Conservation (phyloP, 2,113 vertebrate genomes). For the Baryphthengus martii region DNA sequence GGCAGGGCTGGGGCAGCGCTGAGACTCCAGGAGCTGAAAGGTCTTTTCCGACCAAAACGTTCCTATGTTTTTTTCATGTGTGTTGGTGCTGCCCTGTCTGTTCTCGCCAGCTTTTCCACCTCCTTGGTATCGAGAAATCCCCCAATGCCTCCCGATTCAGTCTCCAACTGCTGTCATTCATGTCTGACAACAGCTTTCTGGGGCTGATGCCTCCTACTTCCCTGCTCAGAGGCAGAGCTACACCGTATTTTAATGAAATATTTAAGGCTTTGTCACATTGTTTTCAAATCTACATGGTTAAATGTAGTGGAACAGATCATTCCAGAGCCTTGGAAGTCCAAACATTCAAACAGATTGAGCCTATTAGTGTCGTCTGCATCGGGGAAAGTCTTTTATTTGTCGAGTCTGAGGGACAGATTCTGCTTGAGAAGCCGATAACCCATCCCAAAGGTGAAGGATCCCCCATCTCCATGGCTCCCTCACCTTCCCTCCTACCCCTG, state of each 20-base stretch:
- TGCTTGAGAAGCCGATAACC: neutral
- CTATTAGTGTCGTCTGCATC: neutral
- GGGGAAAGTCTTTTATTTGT: neutral
- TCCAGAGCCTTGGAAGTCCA: conserved; percentile 39
- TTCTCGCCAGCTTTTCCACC: conserved; percentile 7
- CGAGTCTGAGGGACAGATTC: neutral
- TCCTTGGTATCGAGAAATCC: neutral
- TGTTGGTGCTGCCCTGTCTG: neutral
- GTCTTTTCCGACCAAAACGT: neutral
- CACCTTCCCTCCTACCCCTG: neutral
- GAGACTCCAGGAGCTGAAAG: neutral
- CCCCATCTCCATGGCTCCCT: neutral
- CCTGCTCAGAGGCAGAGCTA: neutral
- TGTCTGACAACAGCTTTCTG: conserved; percentile 26
- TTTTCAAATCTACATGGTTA: conserved; percentile 67
- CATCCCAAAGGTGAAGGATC: neutral
- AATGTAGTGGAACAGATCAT: conserved; percentile 29
- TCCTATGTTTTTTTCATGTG: neutral
- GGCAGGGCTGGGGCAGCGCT: neutral
- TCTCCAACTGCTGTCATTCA: conserved; percentile 8
- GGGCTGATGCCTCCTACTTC: conserved; percentile 5
- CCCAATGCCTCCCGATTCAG: neutral
- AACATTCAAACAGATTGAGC: neutral
- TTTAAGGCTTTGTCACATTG: conserved; percentile 60
- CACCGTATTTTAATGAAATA: conserved; percentile 60